Evolutionary conservation across 2,797 vertebrate species (phyloP), one percentile per base, ranked within the genome.

Genomic region (Astyanax mexicanus): DNA sequence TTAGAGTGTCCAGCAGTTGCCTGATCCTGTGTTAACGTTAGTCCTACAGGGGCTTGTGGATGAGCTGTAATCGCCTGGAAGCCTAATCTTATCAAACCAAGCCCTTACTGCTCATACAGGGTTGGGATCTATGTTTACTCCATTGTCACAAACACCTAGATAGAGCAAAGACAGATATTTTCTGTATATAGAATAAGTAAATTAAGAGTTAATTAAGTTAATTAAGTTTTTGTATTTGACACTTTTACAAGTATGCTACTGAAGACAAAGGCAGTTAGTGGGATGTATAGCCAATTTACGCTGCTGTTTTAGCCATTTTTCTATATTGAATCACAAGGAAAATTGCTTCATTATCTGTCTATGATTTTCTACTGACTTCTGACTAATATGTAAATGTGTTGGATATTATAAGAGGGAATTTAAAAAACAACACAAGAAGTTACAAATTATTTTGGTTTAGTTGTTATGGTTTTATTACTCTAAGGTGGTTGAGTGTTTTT

Each of bases 51-150:
- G 51, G 64, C 66, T 72, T 74, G 74, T 69, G 68, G 75, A 75
- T 57, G 69, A 65, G 60, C 76, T 65, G 47, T 69, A 75, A 65
- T 72, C 52, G 29, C 64, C 60, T 74, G 69, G 21, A 70, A 74
- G 62, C 72, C 55, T 82, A 81, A 81, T 80, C 81, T 84, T 77
- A 81, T 84, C 79, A 81, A 79, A 77, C 37, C 64, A 79, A 80
- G 81, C 81, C 64, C 71, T 77, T 79, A 77, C 79, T 81, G 79
- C 78, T 79, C 77, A 84, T 79, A 72, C 79, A 81, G 49, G 23
- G 4, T 76, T 58, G 69, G 71, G 49, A 80, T 72, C 68, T 71
- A 45, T 67, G 67, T 77, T 77, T 72, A 79, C 35, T 25, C 52
- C 55, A 29, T 51, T 51, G n/a, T 61, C 38, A 69, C 37, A 72